Base-by-base conservation (phyloP, 1,140 invertebrate genomes). In the Pseudomyrmex dendroicus region DNA sequence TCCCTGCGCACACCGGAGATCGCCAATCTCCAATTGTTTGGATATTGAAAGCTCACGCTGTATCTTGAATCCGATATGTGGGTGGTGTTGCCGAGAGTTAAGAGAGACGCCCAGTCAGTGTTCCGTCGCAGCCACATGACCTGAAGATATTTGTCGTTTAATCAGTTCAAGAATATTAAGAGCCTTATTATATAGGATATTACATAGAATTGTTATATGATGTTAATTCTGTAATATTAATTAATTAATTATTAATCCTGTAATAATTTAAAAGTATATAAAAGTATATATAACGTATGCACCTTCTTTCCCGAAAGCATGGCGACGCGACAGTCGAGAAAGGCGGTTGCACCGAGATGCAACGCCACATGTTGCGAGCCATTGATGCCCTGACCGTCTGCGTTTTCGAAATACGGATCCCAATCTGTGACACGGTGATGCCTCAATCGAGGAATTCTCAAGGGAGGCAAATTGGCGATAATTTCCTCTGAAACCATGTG, bases 1-100 rank as follows among this genome's bases (percentile, higher is more conserved):
- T 96, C 95, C 70, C 95, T 95, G 73, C 96, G 96, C 22, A 97
- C 96, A 64, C 96, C 96, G 84, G 96, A 95, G 62, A 98, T 97
- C 87, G 96, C 95, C 46, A 98, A 93, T 70, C 97, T 95, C 96
- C 97, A 98, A 93, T 98, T 98, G 93, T 97, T 97, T 7, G 97
- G 97, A 92, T 98, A 95, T 72, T 92, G 93, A 61, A 93, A 94
- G 61, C 87, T 89, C 50, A 94, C 80, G 66, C 90, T 92, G 85
- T 95, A 95, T 59, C 95, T 93, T 22, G 94, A 93, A 88, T 95
- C 95, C 20, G 93, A 93, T 77, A 94, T 95, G 90, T 95, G 95
- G 12, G 95, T 95, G 52, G 91, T 93, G 77, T 94, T 93, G 25
- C 95, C 95, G 22, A 95, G 94, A 4, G 95, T 96, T 7, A 96